Evolutionary conservation across 2,888 invertebrate genomes (phyloP), one percentile per base, ranked within the genome.

Genomic region (Drosophila engyochracea): DNA sequence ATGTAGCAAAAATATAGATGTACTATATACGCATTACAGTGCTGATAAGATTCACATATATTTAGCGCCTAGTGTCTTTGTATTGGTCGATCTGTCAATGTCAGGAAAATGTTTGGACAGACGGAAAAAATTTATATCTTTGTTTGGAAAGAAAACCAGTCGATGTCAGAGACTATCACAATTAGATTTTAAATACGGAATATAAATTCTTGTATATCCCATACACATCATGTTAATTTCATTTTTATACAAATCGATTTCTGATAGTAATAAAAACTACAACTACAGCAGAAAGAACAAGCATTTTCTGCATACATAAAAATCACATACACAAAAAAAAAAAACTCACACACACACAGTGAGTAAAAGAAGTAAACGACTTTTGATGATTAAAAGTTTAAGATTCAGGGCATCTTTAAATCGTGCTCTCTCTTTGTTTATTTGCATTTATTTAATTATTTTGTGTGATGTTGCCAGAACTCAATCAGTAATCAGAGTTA

Each of bases 401-500:
- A 16, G 47, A 47, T 25, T 47, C 2, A 7, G 47, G 22, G 47
- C 47, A 47, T 47, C 22, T 47, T 47, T 25, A 47, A 47, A 7
- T 22, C 47, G 47, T 25, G 47, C 22, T 47, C 47, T 47, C 2
- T 25, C 4, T 16, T 47, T 47, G 47, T 47, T 47, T 16, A 47
- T 47, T 47, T 47, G 16, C 47, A 47, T 47, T 47, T 47, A 47
- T 25, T 47, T 47, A 47, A 16, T 16, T 47, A 47, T 47, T 47
- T 47, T 47, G 22, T 47, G 47, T 25, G 25, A 44, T 44, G 44
- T 44, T 35, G 37, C 10, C 28, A 47, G 47, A 47, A 25, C 47
- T 47, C 22, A 25, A 47, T 47, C 47, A 25, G 47, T 47, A 47
- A 47, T 54, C 31, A 54, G 22, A 47, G 25, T 47, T 47, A 47